Evolutionary conservation across 1,140 invertebrate species (phyloP).

Genomic region (Orchesella cincta): DNA sequence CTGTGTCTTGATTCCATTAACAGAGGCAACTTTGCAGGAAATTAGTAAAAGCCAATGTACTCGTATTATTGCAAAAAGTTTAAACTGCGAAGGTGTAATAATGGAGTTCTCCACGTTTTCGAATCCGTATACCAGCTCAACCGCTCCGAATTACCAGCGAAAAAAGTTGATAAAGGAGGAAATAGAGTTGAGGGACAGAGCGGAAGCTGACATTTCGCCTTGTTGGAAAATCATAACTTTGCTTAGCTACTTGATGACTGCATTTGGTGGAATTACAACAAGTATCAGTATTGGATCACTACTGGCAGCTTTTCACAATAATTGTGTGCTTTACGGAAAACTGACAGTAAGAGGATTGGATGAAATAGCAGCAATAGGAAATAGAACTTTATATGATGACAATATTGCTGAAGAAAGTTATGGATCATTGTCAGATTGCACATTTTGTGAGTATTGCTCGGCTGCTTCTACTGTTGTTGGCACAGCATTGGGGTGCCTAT

Average conservation of each 20-base stretch:
- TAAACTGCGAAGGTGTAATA: background rate
- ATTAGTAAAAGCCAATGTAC: no score
- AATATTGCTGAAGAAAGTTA: background rate
- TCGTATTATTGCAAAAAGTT: no score
- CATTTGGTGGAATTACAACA: background rate
- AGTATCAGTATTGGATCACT: conserved; percentile 7
- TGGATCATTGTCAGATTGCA: background rate
- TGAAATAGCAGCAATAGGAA: background rate
- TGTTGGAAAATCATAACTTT: conserved; percentile 11
- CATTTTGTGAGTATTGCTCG: conserved; percentile 9
- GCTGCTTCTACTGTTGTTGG: background rate
- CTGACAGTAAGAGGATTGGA: background rate
- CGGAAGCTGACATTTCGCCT: conserved; percentile 5
- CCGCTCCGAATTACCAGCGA: background rate
- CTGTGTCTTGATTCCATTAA: no score
- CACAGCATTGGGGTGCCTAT: background rate
- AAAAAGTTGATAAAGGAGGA: conserved; percentile 14
- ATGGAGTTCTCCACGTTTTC: background rate
- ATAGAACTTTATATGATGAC: background rate
- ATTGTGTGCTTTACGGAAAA: conserved; percentile 8
- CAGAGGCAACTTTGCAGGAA: no score
- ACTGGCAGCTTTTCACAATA: conserved; percentile 12
- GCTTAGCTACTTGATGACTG: background rate
- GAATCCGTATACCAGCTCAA: background rate
- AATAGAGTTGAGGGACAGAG: background rate